A percentile compares a stretch with the other conserved stretches of the same genome.
These are phyloP conservation scores for Styela clava DNA, from an alignment of 23 tunicate genomes.

Conservation along the genomic window DNA sequence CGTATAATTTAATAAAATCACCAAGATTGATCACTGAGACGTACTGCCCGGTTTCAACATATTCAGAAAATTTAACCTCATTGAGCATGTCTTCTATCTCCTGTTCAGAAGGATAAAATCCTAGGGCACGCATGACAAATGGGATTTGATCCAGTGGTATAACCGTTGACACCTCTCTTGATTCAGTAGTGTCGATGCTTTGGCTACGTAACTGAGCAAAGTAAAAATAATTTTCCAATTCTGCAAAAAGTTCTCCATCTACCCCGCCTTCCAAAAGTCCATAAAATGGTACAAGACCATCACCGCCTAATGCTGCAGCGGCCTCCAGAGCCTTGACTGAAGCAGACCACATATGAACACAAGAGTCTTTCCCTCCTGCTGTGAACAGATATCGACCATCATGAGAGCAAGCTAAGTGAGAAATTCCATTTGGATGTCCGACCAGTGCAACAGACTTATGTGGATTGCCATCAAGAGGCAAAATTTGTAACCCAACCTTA, in stretches of 20 bases:
- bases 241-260: constrained; percentile 74
- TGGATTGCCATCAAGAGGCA: constrained; percentile 93
- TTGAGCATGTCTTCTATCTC: constrained; percentile 94
- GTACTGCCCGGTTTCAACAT: constrained; percentile 81
- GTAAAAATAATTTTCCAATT: constrained; percentile 89
- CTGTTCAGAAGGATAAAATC: constrained; percentile 95
- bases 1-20: constrained; percentile 84
- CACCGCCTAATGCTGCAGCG: constrained; percentile 77
- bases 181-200: constrained; percentile 78
- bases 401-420: constrained; percentile 46
- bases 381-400: constrained; percentile 71
- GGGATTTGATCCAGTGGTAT: constrained; percentile 94
- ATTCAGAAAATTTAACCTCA: constrained; percentile 89
- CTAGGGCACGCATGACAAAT: constrained; percentile 78
- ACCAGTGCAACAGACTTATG: constrained; percentile 67
- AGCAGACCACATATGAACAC: constrained; percentile 85
- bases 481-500: constrained; percentile 80
- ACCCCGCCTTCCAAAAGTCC: constrained; percentile 84
- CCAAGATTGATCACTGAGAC: constrained; percentile 77
- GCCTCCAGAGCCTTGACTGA: constrained; percentile 65
- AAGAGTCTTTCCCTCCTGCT: constrained; percentile 69
- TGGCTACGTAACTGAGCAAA: constrained; percentile 89
- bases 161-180: constrained; percentile 51
- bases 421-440: constrained; percentile 74
- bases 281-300: constrained; percentile 84